phyloP scores from a whole-genome alignment of 2,888 invertebrate genomes.

The Machimus rusticus region DNA sequence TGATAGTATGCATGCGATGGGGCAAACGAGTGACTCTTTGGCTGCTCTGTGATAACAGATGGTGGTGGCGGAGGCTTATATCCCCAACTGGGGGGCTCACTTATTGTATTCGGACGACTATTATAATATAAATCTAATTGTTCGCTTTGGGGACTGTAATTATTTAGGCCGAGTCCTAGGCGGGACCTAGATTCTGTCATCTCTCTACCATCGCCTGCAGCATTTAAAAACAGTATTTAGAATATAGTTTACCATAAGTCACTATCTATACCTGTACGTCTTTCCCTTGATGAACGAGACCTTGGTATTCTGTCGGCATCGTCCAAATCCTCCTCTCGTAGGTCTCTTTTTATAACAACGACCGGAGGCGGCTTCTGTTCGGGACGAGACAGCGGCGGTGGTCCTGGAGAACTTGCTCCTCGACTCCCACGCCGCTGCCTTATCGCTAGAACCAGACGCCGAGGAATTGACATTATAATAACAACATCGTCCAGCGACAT shows the following conservation, averaged over 20 bases:
- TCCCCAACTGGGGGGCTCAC: conserved; percentile 63
- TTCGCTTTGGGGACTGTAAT: conserved; percentile 72
- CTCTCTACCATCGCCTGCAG: conserved; percentile 78
- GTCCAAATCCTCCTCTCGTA: conserved; percentile 80
- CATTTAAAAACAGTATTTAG: conserved; percentile 46
- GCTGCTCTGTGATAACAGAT: conserved; percentile 90
- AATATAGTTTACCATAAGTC: conserved; percentile 31
- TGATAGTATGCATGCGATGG: conserved; percentile 78
- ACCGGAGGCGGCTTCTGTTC: conserved; percentile 91
- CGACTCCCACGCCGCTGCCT: conserved; percentile 78
- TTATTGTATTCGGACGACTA: conserved; percentile 72
- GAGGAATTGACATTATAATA: conserved; percentile 98
- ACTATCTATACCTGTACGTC: conserved; percentile 63
- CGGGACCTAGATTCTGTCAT: conserved; percentile 80
- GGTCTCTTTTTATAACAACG: conserved; percentile 87
- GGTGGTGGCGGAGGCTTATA: conserved; percentile 70
- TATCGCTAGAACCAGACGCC: conserved; percentile 92
- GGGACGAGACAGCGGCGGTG: conserved; percentile 68
- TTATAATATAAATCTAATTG: conserved; percentile 83
- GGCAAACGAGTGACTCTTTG: conserved; percentile 86
- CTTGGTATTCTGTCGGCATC: conserved; percentile 67
- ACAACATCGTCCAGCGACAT: conserved; percentile 99
- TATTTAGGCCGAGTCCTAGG: conserved; percentile 74
- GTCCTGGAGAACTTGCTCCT: conserved; percentile 62
- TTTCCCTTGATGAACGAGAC: conserved; percentile 63